These are phyloP conservation scores for Neocloeon triangulifer DNA, from an alignment of 1,140 invertebrate species.

Conservation along the genomic window DNA sequence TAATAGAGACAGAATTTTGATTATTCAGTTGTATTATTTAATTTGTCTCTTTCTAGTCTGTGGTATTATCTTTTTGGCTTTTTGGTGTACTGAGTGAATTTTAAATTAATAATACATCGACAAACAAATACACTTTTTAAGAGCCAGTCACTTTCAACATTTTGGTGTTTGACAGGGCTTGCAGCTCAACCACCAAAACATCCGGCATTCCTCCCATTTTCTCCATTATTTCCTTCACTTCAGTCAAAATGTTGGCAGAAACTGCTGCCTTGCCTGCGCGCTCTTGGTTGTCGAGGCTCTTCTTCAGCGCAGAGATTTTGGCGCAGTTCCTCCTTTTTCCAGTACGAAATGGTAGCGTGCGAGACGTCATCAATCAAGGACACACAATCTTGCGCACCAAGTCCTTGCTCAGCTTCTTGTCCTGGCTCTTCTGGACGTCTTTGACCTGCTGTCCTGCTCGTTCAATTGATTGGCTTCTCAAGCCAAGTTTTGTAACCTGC, in stretches of 20 bases:
- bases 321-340: constrained; percentile 81
- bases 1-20: no score
- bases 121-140: no score
- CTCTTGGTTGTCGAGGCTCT: constrained; percentile 79
- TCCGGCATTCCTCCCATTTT: constrained; percentile 35
- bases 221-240: constrained; percentile 56
- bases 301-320: constrained; percentile 65
- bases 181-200: constrained; percentile 62
- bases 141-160: no score
- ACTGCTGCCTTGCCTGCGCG: constrained; percentile 60
- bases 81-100: no score
- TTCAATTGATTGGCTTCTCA: constrained; percentile 21
- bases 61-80: no score
- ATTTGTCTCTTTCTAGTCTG: no score
- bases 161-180: constrained; percentile 83
- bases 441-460: constrained; percentile 19
- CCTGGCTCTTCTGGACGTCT: constrained; percentile 8
- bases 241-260: constrained; percentile 52
- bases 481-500: no score
- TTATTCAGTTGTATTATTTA: no score
- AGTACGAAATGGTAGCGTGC: constrained; percentile 63
- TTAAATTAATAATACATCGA: no score
- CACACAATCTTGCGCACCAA: constrained; percentile 51
- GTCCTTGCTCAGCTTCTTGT: constrained; percentile 27
- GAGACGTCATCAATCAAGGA: constrained; percentile 66